Evolutionary conservation across 2,797 vertebrate species (phyloP), one percentile per base, ranked within the genome.

Genomic region (Sitta carolinensis): DNA sequence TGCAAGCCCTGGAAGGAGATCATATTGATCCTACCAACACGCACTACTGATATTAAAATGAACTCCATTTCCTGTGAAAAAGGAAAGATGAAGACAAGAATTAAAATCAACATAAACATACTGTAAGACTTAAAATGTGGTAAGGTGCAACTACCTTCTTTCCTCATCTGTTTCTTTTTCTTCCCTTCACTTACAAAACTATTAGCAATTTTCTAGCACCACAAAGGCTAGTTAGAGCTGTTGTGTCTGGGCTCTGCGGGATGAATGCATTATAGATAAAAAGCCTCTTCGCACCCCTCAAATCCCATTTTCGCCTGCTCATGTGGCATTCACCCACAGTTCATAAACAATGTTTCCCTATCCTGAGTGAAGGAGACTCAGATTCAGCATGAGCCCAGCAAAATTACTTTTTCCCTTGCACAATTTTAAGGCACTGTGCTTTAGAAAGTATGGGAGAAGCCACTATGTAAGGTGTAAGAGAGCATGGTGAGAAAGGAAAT

Each of bases 221-320:
- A 66, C 30, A 67, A 90, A 73, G 13, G 17, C 45, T 52, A 23
- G 74, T 86, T 88, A 27, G 16, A 74, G 11, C 11, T 84, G 54
- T 78, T 64, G 18, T 51, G 43, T 16, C 36, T 17, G 7, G 18
- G 6, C 36, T 84, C 50, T 70, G 57, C 1, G 0, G 58, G 90
- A 90, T 82, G 30, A 80, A 85, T 50, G 45, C 20, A 51, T 94
- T 95, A 68, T 29, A 88, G 68, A 91, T 79, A 89, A 96, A 78
- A 94, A 58, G 26, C 54, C 43, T 77, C 29, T 88, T 94, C 20
- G 10, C n/a, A 79, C 26, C 11, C 48, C 27, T 76, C 51, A 57
- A 40, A 70, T 86, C 78, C 66, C 36, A 86, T 95, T 96, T 97
- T 87, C 89, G 95, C 68, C 59, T 90, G 22, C 45, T 92, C 38